phyloP scores from a whole-genome alignment of 2,113 vertebrate genomes.

The Chionodraco myersi region DNA sequence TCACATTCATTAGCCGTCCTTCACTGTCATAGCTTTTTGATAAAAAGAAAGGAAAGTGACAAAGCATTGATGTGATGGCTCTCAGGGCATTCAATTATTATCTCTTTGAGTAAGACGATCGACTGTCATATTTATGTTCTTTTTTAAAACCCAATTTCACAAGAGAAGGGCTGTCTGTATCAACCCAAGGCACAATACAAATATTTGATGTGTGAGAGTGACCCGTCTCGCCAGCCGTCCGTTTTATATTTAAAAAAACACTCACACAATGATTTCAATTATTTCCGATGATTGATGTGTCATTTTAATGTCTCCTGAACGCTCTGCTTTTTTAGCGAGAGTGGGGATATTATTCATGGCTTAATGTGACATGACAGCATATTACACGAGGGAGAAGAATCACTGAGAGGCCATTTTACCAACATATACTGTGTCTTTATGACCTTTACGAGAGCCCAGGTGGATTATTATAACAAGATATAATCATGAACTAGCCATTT shows the following conservation, averaged over 20 bases:
- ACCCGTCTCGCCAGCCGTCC: slow-evolving; percentile 61
- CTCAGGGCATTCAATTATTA: slow-evolving; percentile 60
- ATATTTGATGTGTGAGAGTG: slow-evolving; percentile 60
- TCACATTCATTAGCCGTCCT: slow-evolving; percentile 96
- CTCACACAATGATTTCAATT: slow-evolving; percentile 52
- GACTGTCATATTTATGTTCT: slow-evolving; percentile 41
- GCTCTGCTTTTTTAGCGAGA: slow-evolving; percentile 53
- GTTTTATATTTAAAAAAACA: slow-evolving; percentile 15
- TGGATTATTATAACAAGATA: slow-evolving; percentile 9
- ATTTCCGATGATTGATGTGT: slow-evolving; percentile 66
- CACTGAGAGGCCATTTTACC: slow-evolving; percentile 22
- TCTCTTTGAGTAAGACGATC: slow-evolving; percentile 41
- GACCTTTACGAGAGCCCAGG: not conserved
- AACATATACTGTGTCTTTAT: slow-evolving; percentile 21
- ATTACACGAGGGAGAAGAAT: slow-evolving; percentile 47
- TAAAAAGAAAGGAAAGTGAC: slow-evolving; percentile 51
- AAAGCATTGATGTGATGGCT: slow-evolving; percentile 42
- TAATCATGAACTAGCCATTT: slow-evolving; percentile 14
- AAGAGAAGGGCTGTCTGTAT: slow-evolving; percentile 36
- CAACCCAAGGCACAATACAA: slow-evolving; percentile 52
- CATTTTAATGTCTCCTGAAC: slow-evolving; percentile 58
- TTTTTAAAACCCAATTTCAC: slow-evolving; percentile 32
- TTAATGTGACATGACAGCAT: slow-evolving; percentile 66
- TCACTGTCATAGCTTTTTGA: slow-evolving; percentile 93
- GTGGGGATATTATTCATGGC: slow-evolving; percentile 47